These are phyloP conservation scores for Lagopus muta DNA, from an alignment of 2,113 vertebrate species.

Conservation along the genomic window DNA sequence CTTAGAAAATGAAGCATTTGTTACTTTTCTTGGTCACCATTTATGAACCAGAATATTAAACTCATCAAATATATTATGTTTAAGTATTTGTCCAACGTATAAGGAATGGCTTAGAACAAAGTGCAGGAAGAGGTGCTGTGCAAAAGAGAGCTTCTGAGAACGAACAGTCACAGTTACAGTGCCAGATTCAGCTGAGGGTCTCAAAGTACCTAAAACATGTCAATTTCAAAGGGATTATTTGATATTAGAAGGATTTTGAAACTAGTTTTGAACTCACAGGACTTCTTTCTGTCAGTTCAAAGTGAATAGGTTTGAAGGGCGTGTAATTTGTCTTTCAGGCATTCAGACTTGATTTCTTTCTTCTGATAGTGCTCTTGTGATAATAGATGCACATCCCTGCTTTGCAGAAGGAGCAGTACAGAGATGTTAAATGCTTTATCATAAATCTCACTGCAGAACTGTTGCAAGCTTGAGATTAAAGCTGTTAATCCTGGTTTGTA, in stretches of 20 bases:
- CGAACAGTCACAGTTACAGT: background rate
- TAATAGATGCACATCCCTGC: background rate
- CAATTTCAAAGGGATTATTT: constrained; percentile 41
- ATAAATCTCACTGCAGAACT: background rate
- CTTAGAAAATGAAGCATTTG: background rate
- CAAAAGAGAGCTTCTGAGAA: background rate
- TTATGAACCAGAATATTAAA: background rate
- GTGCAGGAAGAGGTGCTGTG: background rate
- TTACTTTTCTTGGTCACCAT: background rate
- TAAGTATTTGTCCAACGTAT: background rate
- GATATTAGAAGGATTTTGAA: constrained; percentile 20
- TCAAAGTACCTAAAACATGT: background rate
- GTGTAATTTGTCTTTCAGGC: background rate
- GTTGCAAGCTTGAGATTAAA: background rate
- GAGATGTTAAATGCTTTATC: background rate
- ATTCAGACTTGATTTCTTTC: too few species aligned
- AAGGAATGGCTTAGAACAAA: background rate
- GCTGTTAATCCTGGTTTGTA: background rate
- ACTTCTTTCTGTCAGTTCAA: background rate
- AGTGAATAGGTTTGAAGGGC: background rate
- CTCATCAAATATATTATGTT: background rate
- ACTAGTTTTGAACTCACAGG: background rate
- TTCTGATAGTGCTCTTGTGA: background rate
- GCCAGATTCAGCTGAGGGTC: background rate
- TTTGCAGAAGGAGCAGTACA: background rate